Evolutionary conservation across 2,113 vertebrate genomes (phyloP).

Genomic region (Fulica atra): DNA sequence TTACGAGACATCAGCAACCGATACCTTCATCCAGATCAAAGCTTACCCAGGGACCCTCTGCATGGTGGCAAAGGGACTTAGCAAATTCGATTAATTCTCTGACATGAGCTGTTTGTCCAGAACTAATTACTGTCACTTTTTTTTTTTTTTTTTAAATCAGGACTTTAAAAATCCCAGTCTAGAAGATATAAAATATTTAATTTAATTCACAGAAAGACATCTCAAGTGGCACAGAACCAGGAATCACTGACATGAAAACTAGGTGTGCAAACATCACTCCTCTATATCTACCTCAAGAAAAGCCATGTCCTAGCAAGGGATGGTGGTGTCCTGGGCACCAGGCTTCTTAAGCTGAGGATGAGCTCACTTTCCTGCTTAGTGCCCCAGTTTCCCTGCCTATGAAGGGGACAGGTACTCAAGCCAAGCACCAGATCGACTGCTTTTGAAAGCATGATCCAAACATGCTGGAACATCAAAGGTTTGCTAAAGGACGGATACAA

Average conservation of each 20-base stretch:
- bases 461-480: fast-evolving
- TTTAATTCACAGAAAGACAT: neutral
- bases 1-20: neutral
- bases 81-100: neutral
- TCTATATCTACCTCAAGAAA: neutral
- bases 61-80: neutral
- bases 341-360: neutral
- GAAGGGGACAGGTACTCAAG: neutral
- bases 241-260: fast-evolving
- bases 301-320: fast-evolving
- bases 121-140: neutral
- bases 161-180: neutral
- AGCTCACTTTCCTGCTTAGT: neutral
- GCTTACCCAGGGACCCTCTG: neutral
- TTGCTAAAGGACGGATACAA: neutral
- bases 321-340: neutral
- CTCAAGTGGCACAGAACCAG: neutral
- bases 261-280: neutral
- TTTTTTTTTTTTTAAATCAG: neutral
- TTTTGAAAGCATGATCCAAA: neutral
- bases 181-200: neutral
- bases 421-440: neutral
- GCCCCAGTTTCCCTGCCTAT: neutral
- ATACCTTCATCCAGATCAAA: neutral
- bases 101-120: neutral